Conservation (phyloP, 2,888 invertebrate species). For the Lochmaea capreae region DNA sequence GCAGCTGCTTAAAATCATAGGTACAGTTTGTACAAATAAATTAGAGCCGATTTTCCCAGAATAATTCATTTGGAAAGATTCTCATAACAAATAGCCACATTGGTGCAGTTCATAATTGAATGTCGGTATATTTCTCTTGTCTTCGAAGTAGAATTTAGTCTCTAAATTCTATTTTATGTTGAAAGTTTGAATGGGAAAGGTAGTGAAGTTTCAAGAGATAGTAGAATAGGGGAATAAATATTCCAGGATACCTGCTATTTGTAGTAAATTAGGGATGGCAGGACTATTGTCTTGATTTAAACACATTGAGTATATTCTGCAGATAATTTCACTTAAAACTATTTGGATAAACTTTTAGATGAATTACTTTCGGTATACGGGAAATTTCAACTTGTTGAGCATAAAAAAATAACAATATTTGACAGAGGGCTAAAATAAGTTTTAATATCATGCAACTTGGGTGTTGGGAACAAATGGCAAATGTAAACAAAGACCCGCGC, state of each 20-base stretch:
- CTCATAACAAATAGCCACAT: not conserved
- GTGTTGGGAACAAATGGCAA: no score
- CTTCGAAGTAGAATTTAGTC: not conserved
- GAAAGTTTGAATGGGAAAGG: constrained; percentile 4
- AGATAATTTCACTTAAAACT: not conserved
- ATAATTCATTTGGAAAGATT: no score
- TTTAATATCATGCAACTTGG: no score
- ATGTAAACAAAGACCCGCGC: no score
- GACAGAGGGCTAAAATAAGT: no score
- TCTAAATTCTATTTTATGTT: constrained; percentile 16
- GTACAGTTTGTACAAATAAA: no score
- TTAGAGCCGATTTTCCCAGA: no score
- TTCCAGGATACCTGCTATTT: not conserved
- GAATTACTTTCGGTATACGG: not conserved
- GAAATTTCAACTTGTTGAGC: not conserved
- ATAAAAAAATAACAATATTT: no score
- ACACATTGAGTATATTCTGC: not conserved
- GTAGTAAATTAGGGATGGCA: not conserved
- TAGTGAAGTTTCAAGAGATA: constrained; percentile 5
- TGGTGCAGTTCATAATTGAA: not conserved
- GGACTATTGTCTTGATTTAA: not conserved
- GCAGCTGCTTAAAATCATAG: no score
- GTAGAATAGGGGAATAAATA: not conserved
- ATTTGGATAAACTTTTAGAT: not conserved
- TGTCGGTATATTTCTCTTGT: not conserved